phyloP scores from a whole-genome alignment of 2,888 invertebrate genomes.

The Deilephila elpenor region DNA sequence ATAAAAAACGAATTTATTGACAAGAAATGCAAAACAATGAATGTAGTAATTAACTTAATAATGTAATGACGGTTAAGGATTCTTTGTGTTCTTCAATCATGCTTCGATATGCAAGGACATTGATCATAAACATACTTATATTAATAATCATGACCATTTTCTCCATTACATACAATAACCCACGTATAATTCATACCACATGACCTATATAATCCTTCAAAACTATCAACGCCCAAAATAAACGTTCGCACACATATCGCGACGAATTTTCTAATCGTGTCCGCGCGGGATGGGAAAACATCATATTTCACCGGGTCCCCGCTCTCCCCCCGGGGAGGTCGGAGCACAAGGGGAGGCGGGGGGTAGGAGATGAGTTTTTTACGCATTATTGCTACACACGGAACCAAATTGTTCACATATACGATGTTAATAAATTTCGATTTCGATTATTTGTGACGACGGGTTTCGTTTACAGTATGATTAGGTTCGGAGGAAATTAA shows the following conservation, averaged over 20 bases:
- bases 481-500: constrained; percentile 46
- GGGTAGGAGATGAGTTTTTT: constrained; percentile 82
- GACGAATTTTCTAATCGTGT: constrained; percentile 84
- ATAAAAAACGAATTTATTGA: no score
- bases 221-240: constrained; percentile 57
- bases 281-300: constrained; percentile 80
- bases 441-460: constrained; percentile 74
- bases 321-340: constrained; percentile 47
- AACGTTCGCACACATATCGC: constrained; percentile 52
- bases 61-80: no score
- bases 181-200: not conserved
- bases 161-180: not conserved
- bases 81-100: no score
- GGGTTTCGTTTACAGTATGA: constrained; percentile 41
- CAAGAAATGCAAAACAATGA: no score
- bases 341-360: constrained; percentile 50
- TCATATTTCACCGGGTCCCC: constrained; percentile 77
- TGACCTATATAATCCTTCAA: constrained; percentile 1
- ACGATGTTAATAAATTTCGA: constrained; percentile 76
- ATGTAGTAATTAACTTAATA: no score
- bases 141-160: no score
- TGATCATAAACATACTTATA: no score
- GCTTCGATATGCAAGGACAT: no score
- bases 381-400: constrained; percentile 83
- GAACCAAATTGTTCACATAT: constrained; percentile 74